These are phyloP conservation scores for Strix uralensis DNA, from an alignment of 2,113 vertebrate genomes.

Conservation along the genomic window DNA sequence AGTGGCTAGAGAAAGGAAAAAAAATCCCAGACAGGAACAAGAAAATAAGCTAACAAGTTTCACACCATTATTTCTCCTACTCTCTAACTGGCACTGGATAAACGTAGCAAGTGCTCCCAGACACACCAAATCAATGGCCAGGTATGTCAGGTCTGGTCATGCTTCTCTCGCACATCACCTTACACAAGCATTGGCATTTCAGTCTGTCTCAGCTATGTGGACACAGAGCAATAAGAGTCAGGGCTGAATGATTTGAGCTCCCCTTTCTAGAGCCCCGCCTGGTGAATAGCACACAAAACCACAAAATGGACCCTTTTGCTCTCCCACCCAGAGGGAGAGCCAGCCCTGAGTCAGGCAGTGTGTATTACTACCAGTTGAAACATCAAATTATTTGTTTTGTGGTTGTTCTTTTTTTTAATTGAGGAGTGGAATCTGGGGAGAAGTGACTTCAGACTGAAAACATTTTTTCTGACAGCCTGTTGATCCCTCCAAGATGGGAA, in stretches of 20 bases:
- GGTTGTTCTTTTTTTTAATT: neutral
- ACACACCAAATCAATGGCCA: neutral
- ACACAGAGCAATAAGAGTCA: neutral
- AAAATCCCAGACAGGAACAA: neutral
- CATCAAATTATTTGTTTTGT: neutral
- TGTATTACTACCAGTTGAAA: neutral
- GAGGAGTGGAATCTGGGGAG: neutral
- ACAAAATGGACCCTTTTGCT: neutral
- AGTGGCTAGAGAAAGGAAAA: neutral
- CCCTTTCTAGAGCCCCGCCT: neutral
- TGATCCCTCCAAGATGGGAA: neutral
- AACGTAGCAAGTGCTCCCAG: neutral
- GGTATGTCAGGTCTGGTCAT: neutral
- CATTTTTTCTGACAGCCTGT: neutral
- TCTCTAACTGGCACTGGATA: neutral
- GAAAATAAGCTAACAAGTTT: neutral
- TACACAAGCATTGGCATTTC: neutral
- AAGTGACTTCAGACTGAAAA: neutral
- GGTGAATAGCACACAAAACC: neutral
- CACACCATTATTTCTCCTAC: neutral
- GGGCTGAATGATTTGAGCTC: neutral
- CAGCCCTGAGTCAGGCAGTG: neutral
- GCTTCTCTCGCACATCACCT: neutral
- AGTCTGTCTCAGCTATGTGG: neutral
- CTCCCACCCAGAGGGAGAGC: neutral